phyloP scores from a whole-genome alignment of 2,888 invertebrate genomes.

The Patella depressa region DNA sequence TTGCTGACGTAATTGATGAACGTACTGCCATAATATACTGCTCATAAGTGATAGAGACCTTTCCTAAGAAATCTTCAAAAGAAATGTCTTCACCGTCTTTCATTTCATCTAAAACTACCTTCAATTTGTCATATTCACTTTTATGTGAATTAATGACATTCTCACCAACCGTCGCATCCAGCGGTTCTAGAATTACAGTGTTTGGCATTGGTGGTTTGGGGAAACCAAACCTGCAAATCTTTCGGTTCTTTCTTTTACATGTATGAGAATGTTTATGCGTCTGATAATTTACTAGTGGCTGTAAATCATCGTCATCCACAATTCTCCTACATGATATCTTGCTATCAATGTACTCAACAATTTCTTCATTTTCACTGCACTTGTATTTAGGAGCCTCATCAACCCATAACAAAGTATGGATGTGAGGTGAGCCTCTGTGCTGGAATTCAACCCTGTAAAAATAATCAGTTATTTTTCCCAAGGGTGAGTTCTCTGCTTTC shows the following conservation, averaged over 20 bases:
- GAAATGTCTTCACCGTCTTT: no score
- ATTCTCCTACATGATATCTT: slow-evolving; percentile 30
- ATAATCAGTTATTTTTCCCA: slow-evolving; percentile 39
- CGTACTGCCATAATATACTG: slow-evolving; percentile 13
- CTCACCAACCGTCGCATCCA: not conserved
- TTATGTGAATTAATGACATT: no score
- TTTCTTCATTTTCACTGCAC: slow-evolving; percentile 26
- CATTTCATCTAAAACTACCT: not conserved
- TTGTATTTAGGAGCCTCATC: slow-evolving; percentile 38
- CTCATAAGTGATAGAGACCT: not conserved
- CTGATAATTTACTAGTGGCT: no score
- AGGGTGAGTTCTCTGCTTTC: slow-evolving; percentile 27
- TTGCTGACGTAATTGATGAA: slow-evolving; percentile 10
- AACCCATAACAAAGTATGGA: slow-evolving; percentile 44
- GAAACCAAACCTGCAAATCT: slow-evolving; percentile 15
- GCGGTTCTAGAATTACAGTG: slow-evolving; percentile 8
- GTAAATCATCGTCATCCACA: slow-evolving; percentile 16
- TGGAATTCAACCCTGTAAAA: slow-evolving; percentile 51
- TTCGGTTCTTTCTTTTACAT: no score
- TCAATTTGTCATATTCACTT: not conserved
- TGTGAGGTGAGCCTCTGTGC: slow-evolving; percentile 47
- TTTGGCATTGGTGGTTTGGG: slow-evolving; percentile 4
- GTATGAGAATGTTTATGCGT: no score
- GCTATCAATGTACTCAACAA: slow-evolving; percentile 32
- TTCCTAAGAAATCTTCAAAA: not conserved